Evolutionary conservation across 2,113 vertebrate species (phyloP), one percentile per base, ranked within the genome.

Genomic region (Phyllostomus discolor): DNA sequence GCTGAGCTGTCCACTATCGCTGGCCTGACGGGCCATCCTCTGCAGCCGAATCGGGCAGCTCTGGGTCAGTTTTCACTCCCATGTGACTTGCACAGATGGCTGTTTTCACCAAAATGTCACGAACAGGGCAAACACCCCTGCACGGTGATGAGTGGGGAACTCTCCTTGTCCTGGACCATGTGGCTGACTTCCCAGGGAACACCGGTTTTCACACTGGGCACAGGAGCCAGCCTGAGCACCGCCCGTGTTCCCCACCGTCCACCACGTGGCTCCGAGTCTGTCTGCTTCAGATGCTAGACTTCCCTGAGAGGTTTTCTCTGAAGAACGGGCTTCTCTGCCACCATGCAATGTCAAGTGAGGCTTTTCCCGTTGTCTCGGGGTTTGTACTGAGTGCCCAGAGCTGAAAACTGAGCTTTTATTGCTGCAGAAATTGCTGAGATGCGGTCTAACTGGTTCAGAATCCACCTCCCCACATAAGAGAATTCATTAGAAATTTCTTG

Each of bases 201-300:
- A 10, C 4, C 15, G 10, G 22, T 64, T 69, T 92, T 57, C 28
- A 5, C 46, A 62, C 20, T 15, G 1, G 0, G 12, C 48, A 7
- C 26, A 4, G 26, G 16, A 78, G 46, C 35, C 62, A 66, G 8
- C 22, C 35, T 26, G 7, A 26, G 78, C 57, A 46, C 8, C 52
- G 1, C 16, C 50, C 64, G 8, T 7, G 0, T 2, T 38, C 48
- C 62, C 46, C 3, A 15, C 22, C 5, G 7, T 6, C 48, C 72
- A 81, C 35, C 26, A 12, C 0, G 5, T 1, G 26, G 59, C 0
- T 0, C 50, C 73, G 41, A 9, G 3, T 35, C 79, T 54, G 33
- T 43, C 41, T 54, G n/a, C 48, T 22, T 52, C 24, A 22, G 28
- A 14, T 11, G 20, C 5, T 43, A 4, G 28, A 38, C 28, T 10